Evolutionary conservation across 2,888 invertebrate genomes (phyloP).

Genomic region (Adela reaumurella): DNA sequence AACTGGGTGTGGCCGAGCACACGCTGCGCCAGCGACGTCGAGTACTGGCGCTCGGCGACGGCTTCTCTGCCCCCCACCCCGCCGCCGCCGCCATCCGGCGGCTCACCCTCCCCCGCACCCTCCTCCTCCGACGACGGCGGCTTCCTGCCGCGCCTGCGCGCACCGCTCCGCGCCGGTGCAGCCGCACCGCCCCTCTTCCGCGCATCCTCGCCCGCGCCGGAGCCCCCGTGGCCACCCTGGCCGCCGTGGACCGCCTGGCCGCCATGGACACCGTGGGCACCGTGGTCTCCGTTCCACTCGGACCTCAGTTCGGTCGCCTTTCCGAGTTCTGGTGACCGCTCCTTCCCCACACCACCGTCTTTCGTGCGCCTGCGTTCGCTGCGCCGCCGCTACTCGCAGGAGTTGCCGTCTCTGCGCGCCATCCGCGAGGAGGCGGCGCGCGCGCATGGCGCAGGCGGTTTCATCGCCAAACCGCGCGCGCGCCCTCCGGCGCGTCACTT

Average conservation of each 20-base stretch:
- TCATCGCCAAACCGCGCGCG: conserved; percentile 53
- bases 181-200: conserved; percentile 37
- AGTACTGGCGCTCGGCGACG: conserved; percentile 22
- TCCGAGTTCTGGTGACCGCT: conserved; percentile 75
- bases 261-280: conserved; percentile 53
- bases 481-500: conserved; percentile 65
- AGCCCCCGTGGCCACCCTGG: conserved; percentile 59
- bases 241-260: conserved; percentile 64
- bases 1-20: conserved; percentile 77
- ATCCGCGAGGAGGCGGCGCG: conserved; percentile 64
- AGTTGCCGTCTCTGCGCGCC: conserved; percentile 66
- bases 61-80: conserved; percentile 28
- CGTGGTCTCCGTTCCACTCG: conserved; percentile 74
- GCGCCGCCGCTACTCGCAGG: conserved; percentile 68
- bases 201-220: conserved; percentile 40
- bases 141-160: conserved; percentile 61
- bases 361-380: conserved; percentile 62
- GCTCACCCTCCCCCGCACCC: conserved; percentile 34
- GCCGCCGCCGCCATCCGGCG: conserved; percentile 23
- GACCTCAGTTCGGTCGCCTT: conserved; percentile 84
- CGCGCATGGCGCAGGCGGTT: conserved; percentile 28
- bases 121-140: conserved; percentile 80
- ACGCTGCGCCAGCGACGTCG: conserved; percentile 41
- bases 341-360: conserved; percentile 73
- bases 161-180: conserved; percentile 63